Evolutionary conservation across 2,888 invertebrate genomes (phyloP).

Genomic region (Ectemnius lituratus): DNA sequence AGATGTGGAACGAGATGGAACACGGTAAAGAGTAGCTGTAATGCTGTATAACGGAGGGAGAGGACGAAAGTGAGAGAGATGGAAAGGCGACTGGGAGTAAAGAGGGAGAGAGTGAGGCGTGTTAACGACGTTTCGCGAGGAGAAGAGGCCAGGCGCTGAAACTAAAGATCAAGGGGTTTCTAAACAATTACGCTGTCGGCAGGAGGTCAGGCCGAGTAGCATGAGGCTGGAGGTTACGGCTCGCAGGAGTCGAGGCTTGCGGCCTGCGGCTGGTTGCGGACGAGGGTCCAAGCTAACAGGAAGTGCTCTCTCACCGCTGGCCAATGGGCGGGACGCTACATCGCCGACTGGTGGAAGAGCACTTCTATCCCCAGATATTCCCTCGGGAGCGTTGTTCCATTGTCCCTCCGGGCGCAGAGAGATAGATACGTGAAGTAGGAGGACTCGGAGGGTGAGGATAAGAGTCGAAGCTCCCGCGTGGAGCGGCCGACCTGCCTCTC

Average conservation of each 20-base stretch:
- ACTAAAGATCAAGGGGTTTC: constrained; percentile 67
- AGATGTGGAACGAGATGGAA: background rate
- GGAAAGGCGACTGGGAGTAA: background rate
- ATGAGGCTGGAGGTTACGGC: constrained; percentile 64
- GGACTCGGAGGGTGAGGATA: constrained; percentile 37
- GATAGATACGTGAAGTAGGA: constrained; percentile 24
- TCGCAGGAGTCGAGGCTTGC: constrained; percentile 62
- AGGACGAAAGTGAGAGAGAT: background rate
- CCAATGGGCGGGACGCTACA: constrained; percentile 60
- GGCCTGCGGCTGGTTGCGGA: constrained; percentile 70
- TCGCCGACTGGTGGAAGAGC: constrained; percentile 49
- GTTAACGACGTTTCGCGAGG: constrained; percentile 63
- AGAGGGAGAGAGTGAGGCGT: constrained; percentile 28
- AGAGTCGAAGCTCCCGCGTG: constrained; percentile 41
- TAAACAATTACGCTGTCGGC: constrained; percentile 66
- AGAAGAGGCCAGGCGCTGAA: constrained; percentile 55
- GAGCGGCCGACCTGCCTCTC: background rate
- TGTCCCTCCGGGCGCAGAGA: constrained; percentile 53
- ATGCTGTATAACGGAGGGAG: constrained; percentile 5
- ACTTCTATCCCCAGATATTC: constrained; percentile 60
- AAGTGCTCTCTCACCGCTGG: constrained; percentile 65
- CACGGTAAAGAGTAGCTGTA: constrained; percentile 2
- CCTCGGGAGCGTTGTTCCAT: constrained; percentile 50
- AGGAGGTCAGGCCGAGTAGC: constrained; percentile 59
- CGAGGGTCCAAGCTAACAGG: constrained; percentile 67